These are phyloP conservation scores for Saccostrea cuccullata DNA, from an alignment of 1,140 invertebrate genomes.

Conservation along the genomic window DNA sequence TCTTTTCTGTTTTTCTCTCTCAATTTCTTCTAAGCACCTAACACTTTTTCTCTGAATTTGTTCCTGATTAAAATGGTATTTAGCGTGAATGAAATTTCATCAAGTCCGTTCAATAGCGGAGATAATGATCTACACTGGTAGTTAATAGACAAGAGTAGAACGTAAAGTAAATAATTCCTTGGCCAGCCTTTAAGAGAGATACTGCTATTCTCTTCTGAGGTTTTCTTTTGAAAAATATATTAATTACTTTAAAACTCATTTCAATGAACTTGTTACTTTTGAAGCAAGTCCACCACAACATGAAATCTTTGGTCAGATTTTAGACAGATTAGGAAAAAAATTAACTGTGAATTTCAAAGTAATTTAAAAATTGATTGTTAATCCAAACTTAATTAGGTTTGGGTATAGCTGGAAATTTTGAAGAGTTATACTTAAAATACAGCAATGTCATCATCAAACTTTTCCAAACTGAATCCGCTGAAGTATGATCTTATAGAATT, in stretches of 20 bases:
- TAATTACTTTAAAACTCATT: neutral
- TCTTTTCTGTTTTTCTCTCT: neutral
- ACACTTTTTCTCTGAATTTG: neutral
- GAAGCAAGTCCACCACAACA: neutral
- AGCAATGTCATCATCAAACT: too few species aligned
- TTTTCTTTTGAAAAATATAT: neutral
- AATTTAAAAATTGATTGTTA: too few species aligned
- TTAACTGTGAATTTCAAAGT: too few species aligned
- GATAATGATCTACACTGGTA: conserved; percentile 15
- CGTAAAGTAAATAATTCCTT: neutral
- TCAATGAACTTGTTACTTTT: conserved; percentile 15
- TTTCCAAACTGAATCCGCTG: too few species aligned
- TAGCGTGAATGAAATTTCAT: conserved; percentile 13
- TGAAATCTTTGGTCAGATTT: conserved; percentile 9
- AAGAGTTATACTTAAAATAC: too few species aligned
- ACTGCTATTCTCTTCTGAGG: neutral
- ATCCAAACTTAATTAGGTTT: too few species aligned
- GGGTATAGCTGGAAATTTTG: too few species aligned
- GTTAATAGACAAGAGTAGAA: neutral
- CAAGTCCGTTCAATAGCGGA: neutral
- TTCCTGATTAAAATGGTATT: neutral
- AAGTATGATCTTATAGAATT: too few species aligned
- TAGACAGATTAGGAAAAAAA: neutral
- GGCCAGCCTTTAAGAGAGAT: neutral
- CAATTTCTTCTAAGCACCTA: neutral